Evolutionary conservation across 35 echinoderm and acorn worm genomes (phyloP).

Genomic region (Lytechinus pictus): DNA sequence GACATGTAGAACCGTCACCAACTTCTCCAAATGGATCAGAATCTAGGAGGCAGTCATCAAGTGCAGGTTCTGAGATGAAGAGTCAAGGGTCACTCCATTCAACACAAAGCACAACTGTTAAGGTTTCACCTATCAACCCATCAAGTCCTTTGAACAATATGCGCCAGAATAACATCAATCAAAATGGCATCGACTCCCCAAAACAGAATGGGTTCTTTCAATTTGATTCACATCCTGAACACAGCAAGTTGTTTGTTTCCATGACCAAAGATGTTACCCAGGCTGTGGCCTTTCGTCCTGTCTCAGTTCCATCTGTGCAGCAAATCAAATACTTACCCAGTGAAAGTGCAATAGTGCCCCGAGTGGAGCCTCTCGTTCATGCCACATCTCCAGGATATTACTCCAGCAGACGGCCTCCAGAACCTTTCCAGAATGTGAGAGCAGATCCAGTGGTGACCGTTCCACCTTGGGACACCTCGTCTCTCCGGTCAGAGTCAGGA

Average conservation of each 20-base stretch:
- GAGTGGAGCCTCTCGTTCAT: background rate
- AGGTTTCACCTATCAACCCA: background rate
- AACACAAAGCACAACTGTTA: constrained; percentile 6
- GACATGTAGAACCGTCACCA: constrained; percentile 14
- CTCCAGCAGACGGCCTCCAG: background rate
- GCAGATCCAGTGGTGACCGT: constrained; percentile 1
- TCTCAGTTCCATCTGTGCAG: background rate
- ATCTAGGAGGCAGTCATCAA: constrained; percentile 11
- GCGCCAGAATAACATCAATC: background rate
- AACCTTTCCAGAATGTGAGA: constrained; percentile 9
- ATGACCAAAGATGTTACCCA: background rate
- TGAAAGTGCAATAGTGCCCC: constrained; percentile 53
- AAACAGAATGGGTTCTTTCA: background rate
- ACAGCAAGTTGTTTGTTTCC: background rate
- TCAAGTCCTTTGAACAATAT: background rate
- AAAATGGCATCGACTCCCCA: constrained; percentile 28
- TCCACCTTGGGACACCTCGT: background rate
- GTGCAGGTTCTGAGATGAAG: background rate
- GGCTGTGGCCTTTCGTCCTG: constrained; percentile 1
- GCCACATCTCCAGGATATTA: background rate
- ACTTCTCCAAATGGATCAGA: background rate
- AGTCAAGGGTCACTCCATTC: constrained; percentile 30
- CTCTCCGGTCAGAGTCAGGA: background rate
- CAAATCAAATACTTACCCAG: background rate
- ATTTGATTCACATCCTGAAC: background rate